Conservation (phyloP, 1,140 invertebrate genomes). For the Solenopsis fugax region DNA sequence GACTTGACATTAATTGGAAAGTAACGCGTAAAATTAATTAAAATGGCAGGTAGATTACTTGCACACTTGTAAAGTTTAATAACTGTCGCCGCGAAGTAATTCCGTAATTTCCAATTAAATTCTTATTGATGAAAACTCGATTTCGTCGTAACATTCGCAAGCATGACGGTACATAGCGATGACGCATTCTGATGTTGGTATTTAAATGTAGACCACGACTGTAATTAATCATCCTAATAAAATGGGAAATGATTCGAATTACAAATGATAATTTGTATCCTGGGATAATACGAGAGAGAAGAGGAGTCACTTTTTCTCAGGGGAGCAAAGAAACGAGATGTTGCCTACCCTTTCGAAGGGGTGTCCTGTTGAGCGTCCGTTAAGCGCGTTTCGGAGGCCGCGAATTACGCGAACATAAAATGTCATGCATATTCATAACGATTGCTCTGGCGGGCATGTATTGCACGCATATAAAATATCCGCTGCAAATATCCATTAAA, state of each 20-base stretch:
- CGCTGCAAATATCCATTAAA: constrained; percentile 4
- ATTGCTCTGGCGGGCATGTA: not conserved
- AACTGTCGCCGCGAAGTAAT: constrained; percentile 23
- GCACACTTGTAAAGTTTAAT: constrained; percentile 18
- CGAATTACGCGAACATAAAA: constrained; percentile 49
- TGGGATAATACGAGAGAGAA: too few relatives aligned
- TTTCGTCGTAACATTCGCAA: not conserved
- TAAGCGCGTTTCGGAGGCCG: constrained; percentile 9
- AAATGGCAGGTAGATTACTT: constrained; percentile 16
- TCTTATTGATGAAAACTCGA: constrained; percentile 29
- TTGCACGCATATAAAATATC: constrained; percentile 33
- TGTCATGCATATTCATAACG: constrained; percentile 44
- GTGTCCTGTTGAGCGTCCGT: constrained; percentile 26
- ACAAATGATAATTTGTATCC: too few relatives aligned
- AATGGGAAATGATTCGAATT: constrained; percentile 17
- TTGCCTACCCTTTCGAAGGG: not conserved
- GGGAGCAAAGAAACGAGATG: not conserved
- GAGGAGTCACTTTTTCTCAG: not conserved
- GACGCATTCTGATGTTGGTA: constrained; percentile 1
- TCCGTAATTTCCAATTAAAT: constrained; percentile 36
- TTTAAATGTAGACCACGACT: constrained; percentile 11
- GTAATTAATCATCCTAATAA: constrained; percentile 31
- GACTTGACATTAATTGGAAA: not conserved
- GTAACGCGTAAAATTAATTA: constrained; percentile 17
- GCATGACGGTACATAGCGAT: not conserved